Evolutionary conservation across 64 coral and sea anemone species (phyloP).

Genomic region (Platygyra sinensis): DNA sequence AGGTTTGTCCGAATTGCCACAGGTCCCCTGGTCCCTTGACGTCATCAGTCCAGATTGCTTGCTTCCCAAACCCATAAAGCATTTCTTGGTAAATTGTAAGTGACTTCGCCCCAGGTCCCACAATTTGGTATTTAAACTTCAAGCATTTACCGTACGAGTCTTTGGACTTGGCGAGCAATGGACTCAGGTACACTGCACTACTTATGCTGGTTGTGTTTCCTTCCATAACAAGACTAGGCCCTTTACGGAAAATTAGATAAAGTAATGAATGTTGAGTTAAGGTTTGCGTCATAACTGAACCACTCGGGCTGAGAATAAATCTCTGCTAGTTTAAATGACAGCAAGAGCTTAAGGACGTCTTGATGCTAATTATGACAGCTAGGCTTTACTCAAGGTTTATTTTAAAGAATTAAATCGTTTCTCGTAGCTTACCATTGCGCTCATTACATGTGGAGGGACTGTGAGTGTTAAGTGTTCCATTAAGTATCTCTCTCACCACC

Average conservation of each 20-base stretch:
- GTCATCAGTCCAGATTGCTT: conserved; percentile 47
- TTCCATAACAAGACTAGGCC: not conserved
- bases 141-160: conserved; percentile 46
- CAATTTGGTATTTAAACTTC: conserved; percentile 53
- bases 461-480: not conserved
- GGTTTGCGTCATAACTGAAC: too few species aligned
- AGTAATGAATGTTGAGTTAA: too few species aligned
- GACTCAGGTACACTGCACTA: not conserved
- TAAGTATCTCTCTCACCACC: not conserved
- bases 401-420: too few species aligned
- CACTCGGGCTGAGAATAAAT: too few species aligned
- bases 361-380: too few species aligned
- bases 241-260: not conserved
- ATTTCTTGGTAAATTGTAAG: conserved; percentile 58
- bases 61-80: conserved; percentile 25
- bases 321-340: too few species aligned
- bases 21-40: not conserved
- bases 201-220: not conserved
- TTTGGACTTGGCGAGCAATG: conserved; percentile 29
- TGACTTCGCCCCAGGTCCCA: conserved; percentile 26
- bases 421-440: not conserved
- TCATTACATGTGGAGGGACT: not conserved
- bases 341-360: too few species aligned
- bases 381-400: too few species aligned
- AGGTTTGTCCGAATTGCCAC: conserved; percentile 55